These are phyloP conservation scores for Euschistus heros DNA, from an alignment of 1,140 invertebrate species.

Conservation along the genomic window DNA sequence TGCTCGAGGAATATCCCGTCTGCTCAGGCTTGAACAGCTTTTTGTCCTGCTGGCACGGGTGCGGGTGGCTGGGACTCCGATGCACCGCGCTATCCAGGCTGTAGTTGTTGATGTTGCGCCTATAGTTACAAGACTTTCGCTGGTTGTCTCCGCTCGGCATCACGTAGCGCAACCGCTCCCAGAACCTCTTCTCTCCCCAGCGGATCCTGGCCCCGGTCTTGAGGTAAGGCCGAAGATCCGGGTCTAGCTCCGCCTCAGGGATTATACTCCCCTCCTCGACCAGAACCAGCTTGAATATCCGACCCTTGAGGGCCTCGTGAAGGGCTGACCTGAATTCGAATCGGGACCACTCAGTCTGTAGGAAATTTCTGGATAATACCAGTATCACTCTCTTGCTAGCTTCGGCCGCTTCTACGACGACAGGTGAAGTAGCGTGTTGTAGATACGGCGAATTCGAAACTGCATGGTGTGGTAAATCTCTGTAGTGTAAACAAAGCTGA, in stretches of 20 bases:
- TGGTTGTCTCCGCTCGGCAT: conserved; percentile 62
- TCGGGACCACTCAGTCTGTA: conserved; percentile 76
- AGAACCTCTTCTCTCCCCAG: conserved; percentile 83
- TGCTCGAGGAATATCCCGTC: conserved; percentile 32
- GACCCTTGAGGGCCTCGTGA: conserved; percentile 73
- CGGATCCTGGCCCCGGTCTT: conserved; percentile 71
- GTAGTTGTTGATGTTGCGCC: conserved; percentile 66
- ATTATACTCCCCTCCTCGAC: conserved; percentile 69
- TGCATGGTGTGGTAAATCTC: conserved; percentile 60
- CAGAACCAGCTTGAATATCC: conserved; percentile 73
- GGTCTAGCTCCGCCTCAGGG: conserved; percentile 69
- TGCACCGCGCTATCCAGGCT: conserved; percentile 47
- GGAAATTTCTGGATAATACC: conserved; percentile 68
- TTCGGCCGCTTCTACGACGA: conserved; percentile 76
- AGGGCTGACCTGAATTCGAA: conserved; percentile 73
- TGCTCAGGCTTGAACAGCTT: conserved; percentile 38
- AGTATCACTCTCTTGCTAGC: conserved; percentile 68
- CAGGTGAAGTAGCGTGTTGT: conserved; percentile 53
- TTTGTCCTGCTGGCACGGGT: conserved; percentile 37
- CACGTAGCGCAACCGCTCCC: conserved; percentile 80
- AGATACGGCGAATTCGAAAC: conserved; percentile 46
- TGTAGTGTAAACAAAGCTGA: conserved; percentile 76
- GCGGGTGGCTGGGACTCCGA: conserved; percentile 40
- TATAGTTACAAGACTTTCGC: conserved; percentile 39
- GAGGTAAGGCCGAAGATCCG: conserved; percentile 75